These are phyloP conservation scores for Enteromius viviparus DNA, from an alignment of 2,797 vertebrate genomes.

Conservation along the genomic window DNA sequence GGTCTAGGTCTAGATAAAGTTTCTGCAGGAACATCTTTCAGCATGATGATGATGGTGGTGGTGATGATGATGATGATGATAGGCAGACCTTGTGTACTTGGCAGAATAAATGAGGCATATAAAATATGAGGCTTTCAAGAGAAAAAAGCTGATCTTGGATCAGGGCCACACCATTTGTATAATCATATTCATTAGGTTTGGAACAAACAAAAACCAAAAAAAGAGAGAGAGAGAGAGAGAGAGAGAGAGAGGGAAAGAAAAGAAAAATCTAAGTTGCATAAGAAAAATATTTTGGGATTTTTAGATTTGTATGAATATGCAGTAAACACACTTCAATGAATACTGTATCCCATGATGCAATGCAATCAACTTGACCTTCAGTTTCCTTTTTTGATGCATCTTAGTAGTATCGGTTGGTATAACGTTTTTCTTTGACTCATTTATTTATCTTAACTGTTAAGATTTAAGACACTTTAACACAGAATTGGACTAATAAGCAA, in stretches of 20 bases:
- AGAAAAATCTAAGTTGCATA: neutral
- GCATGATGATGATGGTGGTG: constrained; percentile 7
- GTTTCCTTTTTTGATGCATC: neutral
- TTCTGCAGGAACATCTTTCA: neutral
- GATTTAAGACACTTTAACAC: neutral
- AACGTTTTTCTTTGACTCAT: neutral
- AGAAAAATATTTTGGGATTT: too few relatives aligned
- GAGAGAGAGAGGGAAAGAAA: neutral
- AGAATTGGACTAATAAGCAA: neutral
- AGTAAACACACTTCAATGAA: neutral
- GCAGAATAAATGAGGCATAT: neutral
- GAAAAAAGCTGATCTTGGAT: constrained; percentile 23
- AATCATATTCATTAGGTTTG: neutral
- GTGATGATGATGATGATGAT: neutral
- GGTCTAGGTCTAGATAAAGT: neutral
- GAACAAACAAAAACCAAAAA: neutral
- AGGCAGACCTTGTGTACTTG: neutral
- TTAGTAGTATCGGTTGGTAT: too few relatives aligned
- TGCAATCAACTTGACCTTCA: neutral
- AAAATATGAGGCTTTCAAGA: neutral
- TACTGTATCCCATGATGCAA: neutral
- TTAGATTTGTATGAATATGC: too few relatives aligned
- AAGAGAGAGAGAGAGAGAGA: neutral
- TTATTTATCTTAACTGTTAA: neutral
- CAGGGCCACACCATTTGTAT: constrained; percentile 8